Evolutionary conservation across 2,888 invertebrate species (phyloP), one percentile per base, ranked within the genome.

Genomic region (Phlogophora meticulosa): DNA sequence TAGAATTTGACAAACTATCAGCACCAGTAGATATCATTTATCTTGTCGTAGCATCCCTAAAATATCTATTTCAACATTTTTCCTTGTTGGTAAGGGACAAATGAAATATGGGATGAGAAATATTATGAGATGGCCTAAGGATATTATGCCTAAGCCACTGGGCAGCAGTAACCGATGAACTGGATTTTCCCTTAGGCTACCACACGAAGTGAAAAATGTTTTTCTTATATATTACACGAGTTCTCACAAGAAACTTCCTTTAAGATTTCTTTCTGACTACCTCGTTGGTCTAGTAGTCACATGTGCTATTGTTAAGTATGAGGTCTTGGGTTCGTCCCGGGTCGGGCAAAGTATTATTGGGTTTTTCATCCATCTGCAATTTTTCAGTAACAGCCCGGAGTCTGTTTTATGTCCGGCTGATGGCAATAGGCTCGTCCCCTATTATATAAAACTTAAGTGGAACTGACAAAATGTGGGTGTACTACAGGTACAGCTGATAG

Each of bases 81-180:
- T 55, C 32, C 52, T 64, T 17, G 2, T 68, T 32, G 38, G 53
- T 32, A 17, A 60, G 42, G n/a, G 42, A 34, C 17, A 7, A 7
- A 13, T 15, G 24, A 24, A 42, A 32, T 9, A 34, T 15, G 22
- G 13, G 22, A 24, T 15, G 4, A 9, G 11, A 52, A 24, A 34
- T 34, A 32, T 32, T 68, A 22, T 20, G 10, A 49, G 38, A 5
- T 34, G 11, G 17, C 17, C 43, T 11, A 24, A 28, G 28, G 32
- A 22, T 17, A 68, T 68, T 42, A 68, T 42, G 13, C 32, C 15
- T 24, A 53, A 68, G 22, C 34, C 53, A 52, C n/a, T 52, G 38
- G 24, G 15, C 17, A 53, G 15, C 15, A 20, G 42, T 53, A 22
- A 42, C 40, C 24, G 17, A 52, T 20, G 40, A 42, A 34, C 69